Percentiles rank a stretch among this genome's conserved stretches.
These are phyloP conservation scores for Salticus scenicus DNA, from an alignment of 2,888 invertebrate genomes.

Conservation along the genomic window DNA sequence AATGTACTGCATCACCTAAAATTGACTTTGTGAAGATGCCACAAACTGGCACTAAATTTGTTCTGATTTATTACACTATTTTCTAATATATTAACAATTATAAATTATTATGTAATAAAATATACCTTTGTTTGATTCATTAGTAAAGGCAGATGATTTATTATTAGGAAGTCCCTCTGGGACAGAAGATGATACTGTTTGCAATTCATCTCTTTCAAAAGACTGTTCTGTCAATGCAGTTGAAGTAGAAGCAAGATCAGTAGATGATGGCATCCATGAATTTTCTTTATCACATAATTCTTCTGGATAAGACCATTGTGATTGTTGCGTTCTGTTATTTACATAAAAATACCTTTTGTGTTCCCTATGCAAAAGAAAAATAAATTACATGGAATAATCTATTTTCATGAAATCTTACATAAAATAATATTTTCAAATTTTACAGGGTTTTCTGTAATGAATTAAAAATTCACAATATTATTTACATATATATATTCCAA, in stretches of 20 bases:
- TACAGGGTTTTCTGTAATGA: no score
- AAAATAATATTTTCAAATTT: no score
- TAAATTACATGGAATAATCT: no score
- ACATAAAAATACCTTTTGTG: slow-evolving; percentile 83
- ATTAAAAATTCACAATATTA: no score
- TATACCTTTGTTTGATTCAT: neutral
- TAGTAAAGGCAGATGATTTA: neutral
- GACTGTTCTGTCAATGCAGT: neutral
- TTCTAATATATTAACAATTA: no score
- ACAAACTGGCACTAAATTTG: no score
- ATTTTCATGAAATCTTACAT: no score
- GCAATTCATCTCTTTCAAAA: slow-evolving; percentile 8
- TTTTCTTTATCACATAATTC: slow-evolving; percentile 21
- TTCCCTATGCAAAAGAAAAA: slow-evolving; percentile 77
- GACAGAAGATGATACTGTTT: slow-evolving; percentile 33
- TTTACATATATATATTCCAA: no score
- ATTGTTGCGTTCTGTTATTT: slow-evolving; percentile 79
- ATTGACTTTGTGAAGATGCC: no score
- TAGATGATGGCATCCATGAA: neutral
- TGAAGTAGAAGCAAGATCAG: neutral
- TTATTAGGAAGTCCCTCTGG: slow-evolving; percentile 3
- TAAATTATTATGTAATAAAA: neutral
- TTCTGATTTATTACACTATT: no score
- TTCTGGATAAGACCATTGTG: slow-evolving; percentile 81
- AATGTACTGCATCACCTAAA: no score